Evolutionary conservation across 2,888 invertebrate genomes (phyloP), one percentile per base, ranked within the genome.

Genomic region (Dasysyrphus tricinctus): DNA sequence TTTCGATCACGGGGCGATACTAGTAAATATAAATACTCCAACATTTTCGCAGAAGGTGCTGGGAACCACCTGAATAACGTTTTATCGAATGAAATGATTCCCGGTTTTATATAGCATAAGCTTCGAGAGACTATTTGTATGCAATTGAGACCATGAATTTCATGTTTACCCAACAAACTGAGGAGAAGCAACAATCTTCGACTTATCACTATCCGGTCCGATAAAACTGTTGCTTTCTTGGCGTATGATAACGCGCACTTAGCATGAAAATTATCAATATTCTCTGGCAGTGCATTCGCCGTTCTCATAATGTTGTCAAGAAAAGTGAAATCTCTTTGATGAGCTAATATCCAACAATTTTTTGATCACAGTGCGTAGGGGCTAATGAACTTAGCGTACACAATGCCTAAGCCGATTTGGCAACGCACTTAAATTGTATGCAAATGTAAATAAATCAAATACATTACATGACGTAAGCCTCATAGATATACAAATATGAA

Each of bases 371-470:
- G 37, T 19, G 16, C 59, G 2, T 14, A 12, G 14, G 12, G 61
- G 61, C 39, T 24, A 61, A 16, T 14, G 39, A 61, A 61, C 61
- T 61, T 24, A n/a, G 6, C 14, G 39, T 39, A 8, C 37, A 59
- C 59, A 59, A 59, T 19, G 12, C 39, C 24, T 19, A 70, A 70
- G 39, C 51, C n/a, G 37, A n/a, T 56, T 54, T 37, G 54, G 34
- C n/a, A 34, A 65, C 65, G 65, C 65, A 65, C 47, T 65, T 47
- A 47, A 65, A 47, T 47, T 47, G 4, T 47, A 54, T 34, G 37
- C 44, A 77, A 75, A 54, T 34, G 37, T 37, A 77, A 75, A 57
- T 81, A 56, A 11, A 49, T 49, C 19, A 44, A 44, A 56, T 3
- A 72, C 24, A 56, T 42, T 11, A 42, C 5, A 67, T 67, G 67